These are phyloP conservation scores for Pionites leucogaster DNA, from an alignment of 2,113 vertebrate genomes.

Conservation along the genomic window DNA sequence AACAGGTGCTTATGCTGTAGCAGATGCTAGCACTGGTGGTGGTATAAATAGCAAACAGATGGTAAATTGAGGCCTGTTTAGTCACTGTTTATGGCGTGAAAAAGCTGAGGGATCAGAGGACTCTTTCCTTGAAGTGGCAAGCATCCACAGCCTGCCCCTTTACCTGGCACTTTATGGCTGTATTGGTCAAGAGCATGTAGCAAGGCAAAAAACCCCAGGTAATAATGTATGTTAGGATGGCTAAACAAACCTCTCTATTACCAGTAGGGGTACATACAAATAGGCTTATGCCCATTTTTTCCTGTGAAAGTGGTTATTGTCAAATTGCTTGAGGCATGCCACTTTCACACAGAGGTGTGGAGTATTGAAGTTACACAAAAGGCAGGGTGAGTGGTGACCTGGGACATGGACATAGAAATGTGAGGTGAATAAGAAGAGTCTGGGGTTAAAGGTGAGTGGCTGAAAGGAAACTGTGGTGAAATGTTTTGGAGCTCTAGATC, in stretches of 20 bases:
- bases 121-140: not conserved
- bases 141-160: not conserved
- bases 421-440: not conserved
- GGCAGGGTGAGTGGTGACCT: not conserved
- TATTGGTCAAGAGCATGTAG: not conserved
- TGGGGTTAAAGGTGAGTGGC: not conserved
- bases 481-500: not conserved
- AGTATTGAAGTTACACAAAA: not conserved
- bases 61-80: not conserved
- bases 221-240: not conserved
- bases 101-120: not conserved
- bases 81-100: not conserved
- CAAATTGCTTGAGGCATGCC: not conserved
- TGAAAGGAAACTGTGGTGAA: not conserved
- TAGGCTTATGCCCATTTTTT: rapidly evolving
- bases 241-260: not conserved
- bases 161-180: not conserved
- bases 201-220: not conserved
- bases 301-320: not conserved
- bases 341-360: not conserved
- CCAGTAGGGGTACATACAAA: not conserved
- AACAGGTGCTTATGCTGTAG: not conserved
- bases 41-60: not conserved
- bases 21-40: not conserved
- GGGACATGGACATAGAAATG: not conserved